Base-by-base conservation (phyloP, 2,888 invertebrate genomes). In the Agriopis leucophaearia region DNA sequence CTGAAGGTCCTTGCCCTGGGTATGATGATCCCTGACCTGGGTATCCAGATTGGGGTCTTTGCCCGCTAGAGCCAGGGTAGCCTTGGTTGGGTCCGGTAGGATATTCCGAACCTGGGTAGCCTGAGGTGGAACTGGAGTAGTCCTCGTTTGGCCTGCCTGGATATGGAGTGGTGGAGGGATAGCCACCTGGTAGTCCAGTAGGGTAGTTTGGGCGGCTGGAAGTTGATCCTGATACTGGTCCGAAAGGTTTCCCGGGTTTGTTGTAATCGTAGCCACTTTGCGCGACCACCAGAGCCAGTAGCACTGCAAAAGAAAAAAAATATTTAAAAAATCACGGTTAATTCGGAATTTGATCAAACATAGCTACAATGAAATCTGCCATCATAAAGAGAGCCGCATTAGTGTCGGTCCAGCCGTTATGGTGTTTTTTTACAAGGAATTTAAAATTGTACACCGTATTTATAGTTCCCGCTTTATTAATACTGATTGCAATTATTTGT, bases 211-310 rank as follows among this genome's bases (percentile, higher is more conserved):
- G 67, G 9, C 67, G n/a, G 44, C 71, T 63, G 0, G 69, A 61
- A 1, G 76, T 66, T 15, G 76, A 73, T 9, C 78, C 76, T 9
- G 74, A 68, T 13, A 85, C 84, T 42, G 86, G 80, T 13, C 91
- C 89, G 75, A 96, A 94, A 0, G 95, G 95, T 76, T 95, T 94
- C 58, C 94, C 94, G 8, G 97, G 97, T 70, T 95, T 95, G 72
- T 96, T 96, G 88, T 97, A 97, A 73, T 95, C 95, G 83, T 97
- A 97, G 18, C 97, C 97, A 81, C 94, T 95, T 92, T 97, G 96
- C 47, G 91, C 91, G 55, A 82, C 78, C 51, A 83, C 82, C 71
- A 85, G 69, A 69, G 89, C 88, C 84, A 93, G 86, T 80, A 93
- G 77, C 76, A 88, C 93, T 93, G 91, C 58, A 91, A 91, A 73